phyloP scores from a whole-genome alignment of 2,888 invertebrate genomes.

The Fabriciana adippe region DNA sequence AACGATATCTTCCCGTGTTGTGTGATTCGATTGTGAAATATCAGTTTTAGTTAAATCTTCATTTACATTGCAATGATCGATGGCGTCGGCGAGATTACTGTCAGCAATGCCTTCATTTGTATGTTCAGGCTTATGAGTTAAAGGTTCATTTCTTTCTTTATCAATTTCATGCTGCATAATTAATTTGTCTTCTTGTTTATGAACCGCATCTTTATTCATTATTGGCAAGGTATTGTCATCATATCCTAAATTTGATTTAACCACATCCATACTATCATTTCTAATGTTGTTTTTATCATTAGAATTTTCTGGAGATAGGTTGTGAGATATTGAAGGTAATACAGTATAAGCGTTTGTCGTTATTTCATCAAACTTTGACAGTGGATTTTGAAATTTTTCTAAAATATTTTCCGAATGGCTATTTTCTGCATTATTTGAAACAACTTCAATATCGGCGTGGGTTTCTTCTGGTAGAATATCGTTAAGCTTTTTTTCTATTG shows the following conservation, averaged over 20 bases:
- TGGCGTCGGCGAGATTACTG: neutral
- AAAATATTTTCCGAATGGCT: neutral
- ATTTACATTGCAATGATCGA: neutral
- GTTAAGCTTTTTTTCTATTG: neutral
- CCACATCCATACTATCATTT: neutral
- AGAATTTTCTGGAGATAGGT: neutral
- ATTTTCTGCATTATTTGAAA: neutral
- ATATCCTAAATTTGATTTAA: neutral
- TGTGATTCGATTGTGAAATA: neutral
- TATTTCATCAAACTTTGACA: neutral
- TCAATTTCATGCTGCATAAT: neutral
- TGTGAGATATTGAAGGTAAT: neutral
- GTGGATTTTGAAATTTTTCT: neutral
- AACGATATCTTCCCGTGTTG: constrained; percentile 13
- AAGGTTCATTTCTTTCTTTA: neutral
- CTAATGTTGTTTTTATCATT: neutral
- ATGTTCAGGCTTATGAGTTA: neutral
- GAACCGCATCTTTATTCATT: neutral
- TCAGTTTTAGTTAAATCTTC: constrained; percentile 1
- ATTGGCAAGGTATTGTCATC: neutral
- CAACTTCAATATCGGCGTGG: neutral
- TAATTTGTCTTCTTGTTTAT: neutral
- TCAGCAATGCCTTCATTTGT: neutral
- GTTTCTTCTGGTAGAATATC: neutral
- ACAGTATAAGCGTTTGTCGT: neutral